phyloP scores from a whole-genome alignment of 2,113 vertebrate genomes.

The Zosterops pallidus region DNA sequence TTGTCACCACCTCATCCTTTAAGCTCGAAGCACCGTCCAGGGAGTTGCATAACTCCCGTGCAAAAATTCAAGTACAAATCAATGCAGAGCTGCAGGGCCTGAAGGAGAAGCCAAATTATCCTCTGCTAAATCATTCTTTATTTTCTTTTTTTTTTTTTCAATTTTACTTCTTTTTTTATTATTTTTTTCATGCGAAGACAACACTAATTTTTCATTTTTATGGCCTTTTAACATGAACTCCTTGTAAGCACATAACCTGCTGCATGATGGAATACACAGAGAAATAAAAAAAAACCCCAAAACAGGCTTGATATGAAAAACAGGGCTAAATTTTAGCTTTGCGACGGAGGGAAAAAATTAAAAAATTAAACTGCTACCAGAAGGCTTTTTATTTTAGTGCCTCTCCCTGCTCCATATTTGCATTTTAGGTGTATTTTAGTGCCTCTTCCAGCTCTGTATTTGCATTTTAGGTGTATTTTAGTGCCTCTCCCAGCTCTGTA shows the following conservation, averaged over 20 bases:
- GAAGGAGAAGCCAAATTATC: slow-evolving; percentile 30
- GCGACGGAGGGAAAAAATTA: background rate
- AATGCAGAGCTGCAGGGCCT: background rate
- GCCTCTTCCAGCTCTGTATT: background rate
- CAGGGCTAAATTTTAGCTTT: background rate
- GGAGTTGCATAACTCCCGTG: slow-evolving; percentile 70
- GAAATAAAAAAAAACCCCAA: slow-evolving; percentile 21
- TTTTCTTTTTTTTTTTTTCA: background rate
- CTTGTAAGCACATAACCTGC: slow-evolving; percentile 32
- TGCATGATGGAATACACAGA: slow-evolving; percentile 28
- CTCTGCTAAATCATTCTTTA: slow-evolving; percentile 29
- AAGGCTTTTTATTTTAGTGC: background rate
- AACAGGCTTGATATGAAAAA: slow-evolving; percentile 44
- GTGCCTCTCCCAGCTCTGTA: too few species aligned
- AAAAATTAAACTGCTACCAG: background rate
- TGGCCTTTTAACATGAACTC: slow-evolving; percentile 14
- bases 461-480: background rate
- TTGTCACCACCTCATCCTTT: slow-evolving; percentile 70
- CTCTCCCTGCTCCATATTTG: background rate
- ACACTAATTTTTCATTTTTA: slow-evolving; percentile 44
- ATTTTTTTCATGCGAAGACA: background rate
- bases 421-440: background rate
- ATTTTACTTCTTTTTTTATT: background rate
- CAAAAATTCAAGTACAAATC: slow-evolving; percentile 54
- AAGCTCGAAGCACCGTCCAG: slow-evolving; percentile 29